phyloP scores from a whole-genome alignment of 2,888 invertebrate species.

The Euclidia mi region DNA sequence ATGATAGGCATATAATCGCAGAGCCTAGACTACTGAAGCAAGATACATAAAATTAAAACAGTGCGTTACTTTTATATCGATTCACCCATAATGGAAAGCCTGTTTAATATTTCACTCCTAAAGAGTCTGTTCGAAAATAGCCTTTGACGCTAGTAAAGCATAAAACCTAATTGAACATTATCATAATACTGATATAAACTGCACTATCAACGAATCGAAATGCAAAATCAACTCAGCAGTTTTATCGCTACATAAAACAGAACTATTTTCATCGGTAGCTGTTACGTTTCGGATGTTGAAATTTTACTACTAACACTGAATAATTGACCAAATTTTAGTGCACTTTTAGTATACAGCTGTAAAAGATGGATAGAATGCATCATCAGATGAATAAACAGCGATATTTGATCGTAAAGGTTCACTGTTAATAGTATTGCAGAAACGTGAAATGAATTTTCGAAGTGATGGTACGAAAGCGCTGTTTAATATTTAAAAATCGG shows the following conservation, averaged over 20 bases:
- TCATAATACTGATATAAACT: too few species aligned
- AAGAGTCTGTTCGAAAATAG: too few species aligned
- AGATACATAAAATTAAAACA: too few species aligned
- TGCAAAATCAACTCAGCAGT: too few species aligned
- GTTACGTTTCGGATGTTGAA: background rate
- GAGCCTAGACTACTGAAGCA: too few species aligned
- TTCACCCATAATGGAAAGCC: too few species aligned
- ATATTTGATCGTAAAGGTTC: conserved; percentile 25
- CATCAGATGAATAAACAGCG: conserved; percentile 17
- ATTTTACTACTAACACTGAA: conserved; percentile 1
- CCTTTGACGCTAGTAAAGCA: too few species aligned
- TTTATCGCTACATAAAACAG: background rate
- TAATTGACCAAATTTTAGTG: conserved; percentile 3
- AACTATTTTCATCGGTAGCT: background rate
- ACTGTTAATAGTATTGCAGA: conserved; percentile 22
- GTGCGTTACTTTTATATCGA: too few species aligned
- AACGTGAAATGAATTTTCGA: conserved; percentile 25
- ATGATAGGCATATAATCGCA: too few species aligned
- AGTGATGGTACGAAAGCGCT: conserved; percentile 16
- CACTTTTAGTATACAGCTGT: conserved; percentile 7
- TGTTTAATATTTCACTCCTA: too few species aligned
- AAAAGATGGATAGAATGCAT: conserved; percentile 8
- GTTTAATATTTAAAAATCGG: conserved; percentile 32
- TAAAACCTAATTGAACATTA: too few species aligned
- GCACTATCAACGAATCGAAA: too few species aligned